Base-by-base conservation (phyloP, 2,113 vertebrate species). In the Amazona vittata region DNA sequence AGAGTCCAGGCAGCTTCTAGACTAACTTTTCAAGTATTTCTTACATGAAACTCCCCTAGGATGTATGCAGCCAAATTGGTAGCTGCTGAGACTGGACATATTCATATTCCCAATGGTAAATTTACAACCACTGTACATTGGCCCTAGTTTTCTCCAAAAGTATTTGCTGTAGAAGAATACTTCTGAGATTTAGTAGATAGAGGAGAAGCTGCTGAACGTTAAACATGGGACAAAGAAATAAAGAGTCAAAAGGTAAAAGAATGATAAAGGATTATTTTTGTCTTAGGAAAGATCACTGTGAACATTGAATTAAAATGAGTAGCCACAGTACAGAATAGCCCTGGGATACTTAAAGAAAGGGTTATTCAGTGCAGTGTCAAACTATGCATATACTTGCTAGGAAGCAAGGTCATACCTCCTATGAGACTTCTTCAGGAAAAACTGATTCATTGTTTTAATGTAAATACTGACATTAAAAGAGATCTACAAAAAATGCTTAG, bases 181-280 rank as follows among this genome's bases (percentile, higher is more conserved):
- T 96, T 94, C 90, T 81, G 69, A 94, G 89, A 96, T 87, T 95
- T 87, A 90, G 93, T 31, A 92, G 76, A 84, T 55, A 69, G 78
- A 91, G 52, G 28, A n/a, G 83, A 95, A 96, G 44, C 41, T 67
- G 64, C 18, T 83, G 64, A 96, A 96, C 93, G 86, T 91, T 35
- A 83, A 97, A 96, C 96, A 22, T 86, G 24, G 95, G 57, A 96
- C 80, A 93, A 94, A 96, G 50, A 78, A 93, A 81, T 11, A 87
- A 88, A 96, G 67, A 92, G 75, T 83, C 90, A 90, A 92, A 29
- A 41, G 69, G 33, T 17, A 43, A 83, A 63, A 82, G 71, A 62
- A 90, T 43, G 46, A 94, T 86, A 91, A 89, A 96, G 22, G 89
- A 76, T n/a, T 95, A 62, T 94, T 94, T 96, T 92, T 94, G 78